phyloP scores from a whole-genome alignment of 1,140 invertebrate species.

The Drosophila bifasciata region DNA sequence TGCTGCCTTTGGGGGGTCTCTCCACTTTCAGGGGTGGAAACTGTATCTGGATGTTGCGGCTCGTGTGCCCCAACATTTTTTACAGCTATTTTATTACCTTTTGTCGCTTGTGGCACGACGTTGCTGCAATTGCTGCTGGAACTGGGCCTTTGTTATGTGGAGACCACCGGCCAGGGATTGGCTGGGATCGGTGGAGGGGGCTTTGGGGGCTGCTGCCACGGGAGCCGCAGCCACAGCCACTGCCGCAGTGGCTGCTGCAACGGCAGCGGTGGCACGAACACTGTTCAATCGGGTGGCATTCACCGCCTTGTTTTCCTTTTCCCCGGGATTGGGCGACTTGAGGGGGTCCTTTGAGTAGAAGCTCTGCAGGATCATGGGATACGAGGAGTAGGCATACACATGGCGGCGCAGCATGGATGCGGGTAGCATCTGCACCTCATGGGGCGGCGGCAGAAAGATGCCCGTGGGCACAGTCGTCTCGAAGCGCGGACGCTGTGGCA shows the following conservation, averaged over 20 bases:
- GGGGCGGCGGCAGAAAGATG: conserved; percentile 90
- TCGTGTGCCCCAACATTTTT: not conserved
- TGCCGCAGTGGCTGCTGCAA: conserved; percentile 48
- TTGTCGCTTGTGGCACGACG: conserved; percentile 63
- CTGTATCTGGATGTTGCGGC: no score
- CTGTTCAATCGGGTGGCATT: conserved; percentile 58
- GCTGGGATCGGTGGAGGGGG: conserved; percentile 21
- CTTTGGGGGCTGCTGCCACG: conserved; percentile 40
- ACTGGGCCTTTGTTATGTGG: conserved; percentile 79
- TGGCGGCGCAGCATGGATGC: conserved; percentile 68
- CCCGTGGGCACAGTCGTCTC: conserved; percentile 91
- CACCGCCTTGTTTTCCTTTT: conserved; percentile 42
- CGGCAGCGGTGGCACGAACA: conserved; percentile 63
- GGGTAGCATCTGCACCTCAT: conserved; percentile 87
- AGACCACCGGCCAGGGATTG: conserved; percentile 64
- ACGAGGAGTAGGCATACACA: conserved; percentile 81
- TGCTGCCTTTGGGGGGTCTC: not conserved
- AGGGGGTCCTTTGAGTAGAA: conserved; percentile 50
- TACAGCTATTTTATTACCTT: conserved; percentile 63
- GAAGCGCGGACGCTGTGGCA: conserved; percentile 86
- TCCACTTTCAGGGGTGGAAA: conserved; percentile 8
- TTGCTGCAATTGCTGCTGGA: conserved; percentile 75
- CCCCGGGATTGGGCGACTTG: not conserved
- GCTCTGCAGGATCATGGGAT: conserved; percentile 72
- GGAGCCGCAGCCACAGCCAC: conserved; percentile 31